Percentiles rank a stretch among this genome's conserved stretches.
These are phyloP conservation scores for Steatocranus sp. DNA, from an alignment of 2,797 vertebrate genomes.

Conservation along the genomic window DNA sequence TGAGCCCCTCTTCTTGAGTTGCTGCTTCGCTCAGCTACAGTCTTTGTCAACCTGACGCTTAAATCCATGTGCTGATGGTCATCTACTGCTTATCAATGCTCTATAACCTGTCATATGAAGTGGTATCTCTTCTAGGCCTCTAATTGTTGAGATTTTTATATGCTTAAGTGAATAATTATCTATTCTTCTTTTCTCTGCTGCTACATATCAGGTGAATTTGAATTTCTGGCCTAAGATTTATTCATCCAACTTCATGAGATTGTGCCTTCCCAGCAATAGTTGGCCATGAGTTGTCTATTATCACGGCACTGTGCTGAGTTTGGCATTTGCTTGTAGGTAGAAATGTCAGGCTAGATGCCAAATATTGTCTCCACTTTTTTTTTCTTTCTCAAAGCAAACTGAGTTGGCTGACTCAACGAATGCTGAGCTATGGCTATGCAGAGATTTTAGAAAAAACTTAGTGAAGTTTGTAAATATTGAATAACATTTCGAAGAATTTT, in stretches of 20 bases:
- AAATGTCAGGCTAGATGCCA: background rate
- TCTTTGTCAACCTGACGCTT: background rate
- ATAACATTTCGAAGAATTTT: background rate
- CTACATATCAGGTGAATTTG: background rate
- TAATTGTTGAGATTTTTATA: background rate
- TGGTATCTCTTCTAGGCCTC: background rate
- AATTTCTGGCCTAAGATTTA: background rate
- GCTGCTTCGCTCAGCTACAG: background rate
- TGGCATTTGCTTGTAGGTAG: background rate
- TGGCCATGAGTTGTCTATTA: background rate
- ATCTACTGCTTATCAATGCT: conserved; percentile 11
- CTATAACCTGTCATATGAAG: background rate
- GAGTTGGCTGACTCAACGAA: background rate
- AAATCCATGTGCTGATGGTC: conserved; percentile 1
- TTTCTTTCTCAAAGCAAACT: background rate
- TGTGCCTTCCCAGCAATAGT: background rate
- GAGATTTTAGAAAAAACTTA: background rate
- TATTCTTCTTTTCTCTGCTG: background rate
- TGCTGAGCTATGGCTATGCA: background rate
- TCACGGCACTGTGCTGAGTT: background rate
- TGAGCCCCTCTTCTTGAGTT: background rate
- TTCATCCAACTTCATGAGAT: background rate
- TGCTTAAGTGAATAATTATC: conserved; percentile 7
- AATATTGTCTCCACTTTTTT: background rate
- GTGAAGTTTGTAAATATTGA: background rate